Conservation (phyloP, 2,113 vertebrate genomes). For the Oceanites oceanicus region DNA sequence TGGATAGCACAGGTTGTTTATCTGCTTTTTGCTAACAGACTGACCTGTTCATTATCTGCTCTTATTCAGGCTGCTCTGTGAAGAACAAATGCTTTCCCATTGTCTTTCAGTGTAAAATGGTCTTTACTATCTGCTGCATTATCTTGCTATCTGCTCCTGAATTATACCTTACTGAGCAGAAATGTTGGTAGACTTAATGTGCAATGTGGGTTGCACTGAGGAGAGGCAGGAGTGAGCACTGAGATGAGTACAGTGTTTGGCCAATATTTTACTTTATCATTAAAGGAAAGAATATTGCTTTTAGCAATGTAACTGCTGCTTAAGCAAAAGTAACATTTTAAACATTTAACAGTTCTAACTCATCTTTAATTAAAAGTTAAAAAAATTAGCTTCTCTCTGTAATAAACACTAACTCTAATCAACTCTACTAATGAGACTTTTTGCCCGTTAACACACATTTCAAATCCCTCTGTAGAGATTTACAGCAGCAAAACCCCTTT, state of each 20-base stretch:
- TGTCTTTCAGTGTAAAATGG: neutral
- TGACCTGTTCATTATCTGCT: neutral
- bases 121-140: neutral
- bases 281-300: neutral
- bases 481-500: neutral
- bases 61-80: neutral
- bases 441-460: neutral
- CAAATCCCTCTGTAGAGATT: neutral
- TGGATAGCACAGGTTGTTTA: neutral
- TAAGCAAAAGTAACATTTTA: neutral
- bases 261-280: neutral
- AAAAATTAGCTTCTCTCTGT: neutral
- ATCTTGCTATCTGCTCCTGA: neutral
- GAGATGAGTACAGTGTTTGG: neutral
- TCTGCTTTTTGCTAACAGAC: neutral
- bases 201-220: neutral
- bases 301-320: neutral
- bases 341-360: neutral
- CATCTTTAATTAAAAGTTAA: neutral
- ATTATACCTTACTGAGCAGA: neutral
- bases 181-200: neutral
- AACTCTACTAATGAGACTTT: neutral
- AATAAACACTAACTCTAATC: neutral
- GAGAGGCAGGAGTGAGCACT: neutral
- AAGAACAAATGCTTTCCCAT: neutral